A percentile compares a stretch with the other conserved stretches of the same genome.
These are phyloP conservation scores for Batillaria attramentaria DNA, from an alignment of 1,140 invertebrate species.

Conservation along the genomic window DNA sequence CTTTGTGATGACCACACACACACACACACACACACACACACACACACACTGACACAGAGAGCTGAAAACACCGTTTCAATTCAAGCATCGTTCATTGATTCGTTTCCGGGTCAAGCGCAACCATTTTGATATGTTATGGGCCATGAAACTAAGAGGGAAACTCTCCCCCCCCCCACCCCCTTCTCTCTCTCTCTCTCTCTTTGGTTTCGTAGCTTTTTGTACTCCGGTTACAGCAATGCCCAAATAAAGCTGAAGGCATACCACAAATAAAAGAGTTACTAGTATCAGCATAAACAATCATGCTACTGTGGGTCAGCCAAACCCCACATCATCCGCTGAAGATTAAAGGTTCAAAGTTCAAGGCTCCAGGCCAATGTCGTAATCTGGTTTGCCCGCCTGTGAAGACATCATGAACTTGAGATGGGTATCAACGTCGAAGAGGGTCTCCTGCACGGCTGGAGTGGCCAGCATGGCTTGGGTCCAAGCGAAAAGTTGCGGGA, in stretches of 20 bases:
- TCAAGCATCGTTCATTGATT: too few relatives aligned
- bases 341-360: conserved; percentile 21
- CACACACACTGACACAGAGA: too few relatives aligned
- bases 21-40: too few relatives aligned
- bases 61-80: too few relatives aligned
- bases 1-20: too few relatives aligned
- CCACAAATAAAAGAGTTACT: not conserved
- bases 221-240: too few relatives aligned
- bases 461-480: conserved; percentile 49
- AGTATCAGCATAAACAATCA: not conserved
- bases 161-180: too few relatives aligned
- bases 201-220: too few relatives aligned
- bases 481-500: conserved; percentile 54
- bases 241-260: not conserved
- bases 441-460: conserved; percentile 54
- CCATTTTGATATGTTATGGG: too few relatives aligned
- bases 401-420: conserved; percentile 44
- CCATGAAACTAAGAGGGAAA: too few relatives aligned
- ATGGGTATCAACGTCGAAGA: conserved; percentile 40
- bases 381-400: conserved; percentile 42
- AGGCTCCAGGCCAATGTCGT: conserved; percentile 48
- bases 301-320: not conserved
- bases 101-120: too few relatives aligned
- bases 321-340: not conserved
- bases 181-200: too few relatives aligned